phyloP scores from a whole-genome alignment of 1,140 invertebrate genomes.

The Pentalonia nigronervosa region DNA sequence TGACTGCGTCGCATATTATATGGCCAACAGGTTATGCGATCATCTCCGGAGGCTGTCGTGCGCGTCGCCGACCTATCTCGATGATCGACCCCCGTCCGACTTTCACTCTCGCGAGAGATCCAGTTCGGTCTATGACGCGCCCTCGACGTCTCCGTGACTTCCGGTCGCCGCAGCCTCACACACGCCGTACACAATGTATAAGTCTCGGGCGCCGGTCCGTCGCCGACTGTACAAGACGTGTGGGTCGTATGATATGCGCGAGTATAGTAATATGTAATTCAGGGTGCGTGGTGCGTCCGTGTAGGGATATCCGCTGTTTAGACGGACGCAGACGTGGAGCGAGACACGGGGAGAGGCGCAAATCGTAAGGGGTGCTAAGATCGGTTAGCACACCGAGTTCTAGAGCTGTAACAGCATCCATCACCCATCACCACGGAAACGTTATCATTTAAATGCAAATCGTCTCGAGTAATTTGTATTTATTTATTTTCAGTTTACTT shows the following conservation, averaged over 20 bases:
- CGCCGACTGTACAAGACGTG: background rate
- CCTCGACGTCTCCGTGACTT: background rate
- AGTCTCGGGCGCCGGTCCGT: background rate
- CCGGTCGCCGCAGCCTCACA: background rate
- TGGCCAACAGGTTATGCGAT: background rate
- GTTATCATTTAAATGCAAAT: background rate
- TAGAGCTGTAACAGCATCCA: background rate
- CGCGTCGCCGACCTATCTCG: background rate
- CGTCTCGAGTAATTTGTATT: background rate
- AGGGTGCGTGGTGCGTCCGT: too few species aligned
- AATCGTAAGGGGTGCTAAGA: too few species aligned
- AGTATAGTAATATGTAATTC: too few species aligned
- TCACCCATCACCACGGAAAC: background rate
- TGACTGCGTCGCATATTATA: background rate
- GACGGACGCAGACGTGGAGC: too few species aligned
- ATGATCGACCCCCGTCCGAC: background rate
- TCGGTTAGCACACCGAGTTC: too few species aligned
- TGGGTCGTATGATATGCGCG: background rate
- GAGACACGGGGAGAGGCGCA: too few species aligned
- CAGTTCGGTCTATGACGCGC: background rate
- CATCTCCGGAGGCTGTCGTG: background rate
- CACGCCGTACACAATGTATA: background rate
- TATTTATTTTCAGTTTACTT: too few species aligned
- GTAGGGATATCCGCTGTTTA: too few species aligned
- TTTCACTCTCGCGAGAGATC: background rate